phyloP scores from a whole-genome alignment of 2,797 vertebrate species.

The Manis crassicaudata region DNA sequence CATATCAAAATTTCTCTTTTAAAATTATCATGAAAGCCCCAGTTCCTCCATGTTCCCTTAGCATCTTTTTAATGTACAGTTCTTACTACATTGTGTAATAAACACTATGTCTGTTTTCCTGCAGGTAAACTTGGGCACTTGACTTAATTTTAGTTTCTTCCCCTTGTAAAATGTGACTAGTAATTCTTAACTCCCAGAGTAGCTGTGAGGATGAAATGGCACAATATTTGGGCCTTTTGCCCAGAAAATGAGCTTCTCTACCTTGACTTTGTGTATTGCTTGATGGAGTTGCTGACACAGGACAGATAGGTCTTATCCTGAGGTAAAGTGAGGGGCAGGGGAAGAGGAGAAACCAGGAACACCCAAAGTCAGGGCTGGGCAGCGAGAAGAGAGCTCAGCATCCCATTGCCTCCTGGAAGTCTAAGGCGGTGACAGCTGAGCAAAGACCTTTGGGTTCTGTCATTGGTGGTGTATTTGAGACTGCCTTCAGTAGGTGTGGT shows the following conservation, averaged over 20 bases:
- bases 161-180: not conserved
- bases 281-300: not conserved
- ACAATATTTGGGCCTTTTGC: not conserved
- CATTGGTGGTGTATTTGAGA: not conserved
- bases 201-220: not conserved
- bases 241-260: not conserved
- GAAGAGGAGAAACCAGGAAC: not conserved
- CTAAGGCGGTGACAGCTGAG: not conserved
- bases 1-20: not conserved
- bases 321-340: not conserved
- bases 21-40: not conserved
- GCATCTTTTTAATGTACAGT: not conserved
- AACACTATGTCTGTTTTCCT: not conserved
- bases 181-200: not conserved
- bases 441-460: not conserved
- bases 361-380: not conserved
- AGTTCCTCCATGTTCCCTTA: not conserved
- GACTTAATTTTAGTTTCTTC: conserved; percentile 4
- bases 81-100: not conserved
- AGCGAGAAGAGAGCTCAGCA: not conserved
- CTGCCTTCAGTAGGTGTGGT: not conserved
- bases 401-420: not conserved
- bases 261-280: not conserved
- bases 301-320: not conserved
- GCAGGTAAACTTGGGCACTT: not conserved